Conservation (phyloP, 2,797 vertebrate genomes). For the Rhabdomys pumilio region DNA sequence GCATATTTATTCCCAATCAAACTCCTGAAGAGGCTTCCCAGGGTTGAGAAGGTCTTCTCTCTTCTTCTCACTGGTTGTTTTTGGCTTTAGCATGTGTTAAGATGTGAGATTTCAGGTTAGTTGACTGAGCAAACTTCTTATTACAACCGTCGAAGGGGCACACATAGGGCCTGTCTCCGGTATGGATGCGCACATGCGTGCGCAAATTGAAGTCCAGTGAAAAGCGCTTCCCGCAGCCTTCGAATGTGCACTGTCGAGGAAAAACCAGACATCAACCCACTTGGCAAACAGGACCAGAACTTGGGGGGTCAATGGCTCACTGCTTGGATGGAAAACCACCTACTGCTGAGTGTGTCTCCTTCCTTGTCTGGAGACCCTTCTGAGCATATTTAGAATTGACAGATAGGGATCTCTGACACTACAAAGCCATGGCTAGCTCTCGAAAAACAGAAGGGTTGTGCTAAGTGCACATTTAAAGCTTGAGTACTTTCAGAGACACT, state of each 20-base stretch:
- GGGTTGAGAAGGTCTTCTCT: constrained; percentile 87
- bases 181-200: constrained; percentile 99
- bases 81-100: constrained; percentile 99
- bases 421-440: accelerated
- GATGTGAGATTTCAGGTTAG: constrained; percentile 99
- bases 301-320: background rate
- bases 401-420: background rate
- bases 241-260: constrained; percentile 96
- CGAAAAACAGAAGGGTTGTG: background rate
- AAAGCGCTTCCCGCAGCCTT: constrained; percentile 99
- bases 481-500: too few species aligned
- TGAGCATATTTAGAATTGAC: accelerated
- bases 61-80: constrained; percentile 97
- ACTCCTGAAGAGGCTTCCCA: constrained; percentile 90
- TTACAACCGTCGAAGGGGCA: constrained; percentile 99
- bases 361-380: background rate
- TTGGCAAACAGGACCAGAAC: background rate
- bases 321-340: background rate
- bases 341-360: background rate
- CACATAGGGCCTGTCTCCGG: constrained; percentile 99
- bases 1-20: constrained; percentile 89
- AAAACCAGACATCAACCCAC: constrained; percentile 73
- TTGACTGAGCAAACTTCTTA: constrained; percentile 99
- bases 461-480: background rate
- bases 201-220: constrained; percentile 99